A percentile compares a stretch with the other conserved stretches of the same genome.
phyloP scores from a whole-genome alignment of 2,888 invertebrate species.

The Coelinius sp. region DNA sequence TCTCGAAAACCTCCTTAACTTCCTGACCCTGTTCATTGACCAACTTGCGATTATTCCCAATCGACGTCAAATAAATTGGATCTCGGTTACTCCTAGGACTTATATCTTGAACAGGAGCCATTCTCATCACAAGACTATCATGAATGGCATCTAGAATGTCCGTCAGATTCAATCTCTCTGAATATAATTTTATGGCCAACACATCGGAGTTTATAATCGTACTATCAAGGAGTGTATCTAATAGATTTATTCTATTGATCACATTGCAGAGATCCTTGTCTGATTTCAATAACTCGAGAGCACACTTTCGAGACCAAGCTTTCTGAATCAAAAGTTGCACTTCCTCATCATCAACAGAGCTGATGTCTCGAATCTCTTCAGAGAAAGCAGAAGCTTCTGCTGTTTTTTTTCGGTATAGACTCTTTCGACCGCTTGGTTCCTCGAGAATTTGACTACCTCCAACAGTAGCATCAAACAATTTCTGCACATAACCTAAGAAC shows the following conservation, averaged over 20 bases:
- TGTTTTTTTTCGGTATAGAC: background rate
- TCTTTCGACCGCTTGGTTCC: background rate
- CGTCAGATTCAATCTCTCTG: background rate
- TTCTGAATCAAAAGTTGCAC: background rate
- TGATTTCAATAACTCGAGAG: background rate
- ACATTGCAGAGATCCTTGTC: background rate
- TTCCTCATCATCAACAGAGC: background rate
- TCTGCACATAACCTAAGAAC: slow-evolving; percentile 4
- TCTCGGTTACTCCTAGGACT: background rate
- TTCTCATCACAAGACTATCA: background rate
- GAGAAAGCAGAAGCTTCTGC: background rate
- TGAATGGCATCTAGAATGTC: background rate
- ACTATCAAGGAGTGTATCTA: background rate
- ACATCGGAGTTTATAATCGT: background rate
- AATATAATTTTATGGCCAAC: background rate
- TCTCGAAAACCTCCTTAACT: slow-evolving; percentile 22
- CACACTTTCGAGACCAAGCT: background rate
- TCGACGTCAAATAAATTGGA: background rate
- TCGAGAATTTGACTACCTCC: background rate
- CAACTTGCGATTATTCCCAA: background rate
- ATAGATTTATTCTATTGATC: background rate
- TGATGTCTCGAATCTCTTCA: background rate
- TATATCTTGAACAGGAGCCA: background rate
- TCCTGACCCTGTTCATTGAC: slow-evolving; percentile 14
- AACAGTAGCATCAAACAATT: background rate